Conservation (phyloP, 2,797 vertebrate species). For the Benthosema pterotum region DNA sequence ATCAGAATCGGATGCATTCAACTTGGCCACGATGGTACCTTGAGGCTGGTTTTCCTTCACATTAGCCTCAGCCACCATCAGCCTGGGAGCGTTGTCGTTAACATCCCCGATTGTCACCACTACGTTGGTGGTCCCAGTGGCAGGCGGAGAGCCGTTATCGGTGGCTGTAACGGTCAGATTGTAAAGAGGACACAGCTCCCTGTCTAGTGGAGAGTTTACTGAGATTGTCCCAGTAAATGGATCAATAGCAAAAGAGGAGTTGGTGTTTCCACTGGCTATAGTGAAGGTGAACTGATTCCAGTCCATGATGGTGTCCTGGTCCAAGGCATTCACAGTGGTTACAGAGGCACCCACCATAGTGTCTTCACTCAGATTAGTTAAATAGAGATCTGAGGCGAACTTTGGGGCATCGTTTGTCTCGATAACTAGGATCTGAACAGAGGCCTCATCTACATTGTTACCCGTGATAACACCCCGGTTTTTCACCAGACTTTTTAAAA, state of each 20-base stretch:
- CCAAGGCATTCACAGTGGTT: slow-evolving; percentile 68
- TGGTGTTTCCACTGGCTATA: slow-evolving; percentile 74
- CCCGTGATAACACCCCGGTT: slow-evolving; percentile 78
- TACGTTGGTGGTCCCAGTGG: slow-evolving; percentile 73
- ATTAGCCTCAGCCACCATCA: slow-evolving; percentile 63
- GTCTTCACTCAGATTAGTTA: slow-evolving; percentile 67
- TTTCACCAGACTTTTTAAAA: slow-evolving; percentile 77
- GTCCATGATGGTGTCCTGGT: slow-evolving; percentile 71
- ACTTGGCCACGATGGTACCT: slow-evolving; percentile 70
- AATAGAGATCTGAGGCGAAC: slow-evolving; percentile 64
- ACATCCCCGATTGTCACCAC: slow-evolving; percentile 71
- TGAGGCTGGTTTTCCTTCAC: slow-evolving; percentile 80
- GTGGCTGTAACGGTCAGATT: slow-evolving; percentile 77
- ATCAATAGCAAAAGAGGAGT: slow-evolving; percentile 74
- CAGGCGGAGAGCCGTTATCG: slow-evolving; percentile 76
- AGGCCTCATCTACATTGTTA: slow-evolving; percentile 71
- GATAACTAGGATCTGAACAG: slow-evolving; percentile 71
- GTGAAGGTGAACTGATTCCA: slow-evolving; percentile 75
- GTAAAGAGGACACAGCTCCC: slow-evolving; percentile 77
- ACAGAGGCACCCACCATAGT: slow-evolving; percentile 62
- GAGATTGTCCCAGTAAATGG: slow-evolving; percentile 72
- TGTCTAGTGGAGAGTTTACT: slow-evolving; percentile 73
- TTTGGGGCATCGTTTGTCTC: slow-evolving; percentile 76
- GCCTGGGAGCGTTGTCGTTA: slow-evolving; percentile 79
- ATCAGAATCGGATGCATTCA: slow-evolving; percentile 78